Conservation (phyloP, 2,113 vertebrate genomes). For the Deroptyus accipitrinus region DNA sequence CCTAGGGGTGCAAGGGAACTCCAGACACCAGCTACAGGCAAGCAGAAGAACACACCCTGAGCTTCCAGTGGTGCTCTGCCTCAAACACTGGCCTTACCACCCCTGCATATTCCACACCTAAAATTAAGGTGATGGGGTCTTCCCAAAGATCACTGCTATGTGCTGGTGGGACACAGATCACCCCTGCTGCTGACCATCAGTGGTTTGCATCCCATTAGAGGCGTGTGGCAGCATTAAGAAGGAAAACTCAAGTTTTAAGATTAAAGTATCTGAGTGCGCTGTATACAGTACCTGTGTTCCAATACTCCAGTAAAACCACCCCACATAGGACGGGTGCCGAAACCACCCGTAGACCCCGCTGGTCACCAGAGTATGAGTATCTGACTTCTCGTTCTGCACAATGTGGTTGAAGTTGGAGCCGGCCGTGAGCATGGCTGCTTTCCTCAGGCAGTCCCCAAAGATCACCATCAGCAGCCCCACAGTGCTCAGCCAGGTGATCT, state of each 20-base stretch:
- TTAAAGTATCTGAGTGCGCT: rapidly evolving
- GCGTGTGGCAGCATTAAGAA: neutral
- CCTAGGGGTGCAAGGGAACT: neutral
- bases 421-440: conserved; percentile 94
- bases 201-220: neutral
- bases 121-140: neutral
- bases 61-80: rapidly evolving
- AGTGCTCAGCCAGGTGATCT: conserved; percentile 88
- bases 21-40: neutral
- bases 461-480: conserved; percentile 91
- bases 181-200: neutral
- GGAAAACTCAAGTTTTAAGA: neutral
- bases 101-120: neutral
- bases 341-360: conserved; percentile 90
- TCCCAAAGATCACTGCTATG: rapidly evolving
- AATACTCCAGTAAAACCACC: conserved; percentile 99
- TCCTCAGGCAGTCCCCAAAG: conserved; percentile 90
- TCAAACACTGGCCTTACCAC: rapidly evolving
- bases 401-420: conserved; percentile 99
- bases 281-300: conserved; percentile 88
- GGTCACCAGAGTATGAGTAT: conserved; percentile 92
- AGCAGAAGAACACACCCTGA: neutral
- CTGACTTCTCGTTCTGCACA: conserved; percentile 96
- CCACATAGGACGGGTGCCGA: conserved; percentile 95
- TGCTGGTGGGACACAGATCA: neutral